Percentiles rank a stretch among this genome's conserved stretches.
phyloP scores from a whole-genome alignment of 2,888 invertebrate species.

The Drosophila quasianomalipes region DNA sequence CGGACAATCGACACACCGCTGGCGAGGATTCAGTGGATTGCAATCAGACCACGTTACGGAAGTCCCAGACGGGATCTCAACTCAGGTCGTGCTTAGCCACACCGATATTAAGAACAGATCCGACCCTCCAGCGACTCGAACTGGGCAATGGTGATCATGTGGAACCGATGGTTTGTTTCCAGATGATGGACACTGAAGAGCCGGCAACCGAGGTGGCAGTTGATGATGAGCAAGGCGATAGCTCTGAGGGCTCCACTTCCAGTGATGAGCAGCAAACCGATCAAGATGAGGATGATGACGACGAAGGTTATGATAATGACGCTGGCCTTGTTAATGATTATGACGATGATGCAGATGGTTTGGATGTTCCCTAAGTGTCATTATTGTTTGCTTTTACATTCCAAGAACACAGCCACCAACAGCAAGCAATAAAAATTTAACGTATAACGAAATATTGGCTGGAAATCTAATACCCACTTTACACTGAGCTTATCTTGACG shows the following conservation, averaged over 20 bases:
- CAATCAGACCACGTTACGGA: slow-evolving; percentile 8
- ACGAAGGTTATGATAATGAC: slow-evolving; percentile 13
- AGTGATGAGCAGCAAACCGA: slow-evolving; percentile 22
- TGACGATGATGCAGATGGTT: slow-evolving; percentile 1
- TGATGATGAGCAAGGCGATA: slow-evolving; percentile 28
- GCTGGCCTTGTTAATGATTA: background rate
- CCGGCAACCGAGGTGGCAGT: slow-evolving; percentile 10
- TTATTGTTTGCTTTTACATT: slow-evolving; percentile 30
- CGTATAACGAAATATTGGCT: background rate
- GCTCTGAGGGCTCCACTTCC: slow-evolving; percentile 33
- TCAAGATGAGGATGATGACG: slow-evolving; percentile 19
- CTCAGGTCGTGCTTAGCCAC: background rate
- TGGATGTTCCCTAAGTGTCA: slow-evolving; percentile 10
- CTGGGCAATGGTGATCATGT: slow-evolving; percentile 68
- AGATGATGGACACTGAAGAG: slow-evolving; percentile 17
- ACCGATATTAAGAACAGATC: background rate
- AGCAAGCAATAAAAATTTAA: slow-evolving; percentile 4
- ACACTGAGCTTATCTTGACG: background rate
- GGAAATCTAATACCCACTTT: background rate
- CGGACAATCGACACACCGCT: slow-evolving; percentile 38
- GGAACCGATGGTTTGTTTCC: slow-evolving; percentile 31
- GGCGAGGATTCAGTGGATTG: slow-evolving; percentile 49
- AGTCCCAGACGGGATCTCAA: background rate
- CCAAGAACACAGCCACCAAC: slow-evolving; percentile 5
- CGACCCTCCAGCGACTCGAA: slow-evolving; percentile 34